Evolutionary conservation across 2,888 invertebrate genomes (phyloP).

Genomic region (Dione juno): DNA sequence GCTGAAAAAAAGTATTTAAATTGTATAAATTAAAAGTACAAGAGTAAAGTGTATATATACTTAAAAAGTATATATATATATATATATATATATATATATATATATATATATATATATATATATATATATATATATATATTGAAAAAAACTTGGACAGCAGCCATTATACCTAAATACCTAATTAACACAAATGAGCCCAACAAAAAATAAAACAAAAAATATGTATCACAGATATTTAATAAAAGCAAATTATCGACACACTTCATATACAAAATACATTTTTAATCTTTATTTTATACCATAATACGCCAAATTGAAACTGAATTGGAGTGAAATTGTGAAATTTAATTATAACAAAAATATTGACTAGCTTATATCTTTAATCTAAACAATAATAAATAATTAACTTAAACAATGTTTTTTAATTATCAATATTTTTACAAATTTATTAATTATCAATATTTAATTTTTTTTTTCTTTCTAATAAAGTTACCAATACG

Average conservation of each 20-base stretch:
- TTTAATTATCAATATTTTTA: too few species aligned
- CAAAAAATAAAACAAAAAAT: conserved; percentile 10
- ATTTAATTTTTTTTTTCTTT: too few species aligned
- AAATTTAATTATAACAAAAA: background rate
- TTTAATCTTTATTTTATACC: background rate
- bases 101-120: background rate
- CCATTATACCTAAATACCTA: background rate
- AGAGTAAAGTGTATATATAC: too few species aligned
- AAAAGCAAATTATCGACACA: conserved; percentile 5
- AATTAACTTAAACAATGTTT: background rate
- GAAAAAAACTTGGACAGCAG: conserved; percentile 22
- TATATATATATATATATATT: too few species aligned
- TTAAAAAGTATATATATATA: too few species aligned
- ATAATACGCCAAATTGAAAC: background rate
- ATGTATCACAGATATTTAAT: conserved; percentile 17
- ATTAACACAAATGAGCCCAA: background rate
- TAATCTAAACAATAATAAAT: background rate
- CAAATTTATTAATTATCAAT: too few species aligned
- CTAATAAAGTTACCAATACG: too few species aligned
- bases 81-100: background rate
- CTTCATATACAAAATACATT: background rate
- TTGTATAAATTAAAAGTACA: background rate
- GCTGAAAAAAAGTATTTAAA: conserved; percentile 53
- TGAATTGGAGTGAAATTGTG: background rate
- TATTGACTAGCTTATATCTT: background rate